Percentiles rank a stretch among this genome's conserved stretches.
Conservation (phyloP, 2,888 invertebrate species). For the Thyatira batis region DNA sequence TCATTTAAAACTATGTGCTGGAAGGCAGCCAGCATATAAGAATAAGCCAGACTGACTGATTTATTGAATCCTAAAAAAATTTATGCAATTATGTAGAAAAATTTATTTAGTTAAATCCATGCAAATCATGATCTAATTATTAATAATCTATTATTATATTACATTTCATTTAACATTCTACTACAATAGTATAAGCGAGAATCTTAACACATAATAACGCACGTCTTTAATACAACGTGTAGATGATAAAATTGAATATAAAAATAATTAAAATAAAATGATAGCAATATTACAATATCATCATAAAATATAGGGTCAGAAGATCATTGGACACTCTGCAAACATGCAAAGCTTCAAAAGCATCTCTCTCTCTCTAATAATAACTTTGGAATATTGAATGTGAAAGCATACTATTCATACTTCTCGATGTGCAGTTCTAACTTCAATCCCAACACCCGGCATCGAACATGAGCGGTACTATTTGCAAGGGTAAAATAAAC, state of each 20-base stretch:
- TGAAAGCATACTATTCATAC: neutral
- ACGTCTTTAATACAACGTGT: neutral
- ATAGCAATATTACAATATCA: constrained; percentile 10
- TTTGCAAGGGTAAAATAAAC: neutral
- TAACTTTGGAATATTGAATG: neutral
- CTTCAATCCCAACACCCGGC: neutral
- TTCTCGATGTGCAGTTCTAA: neutral
- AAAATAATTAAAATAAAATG: constrained; percentile 20
- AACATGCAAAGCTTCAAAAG: too few relatives aligned
- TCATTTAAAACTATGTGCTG: neutral
- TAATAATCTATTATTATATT: constrained; percentile 10
- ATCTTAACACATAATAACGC: neutral
- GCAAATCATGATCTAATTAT: neutral
- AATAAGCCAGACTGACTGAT: too few relatives aligned
- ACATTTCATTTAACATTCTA: neutral
- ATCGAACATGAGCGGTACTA: neutral
- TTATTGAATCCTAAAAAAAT: too few relatives aligned
- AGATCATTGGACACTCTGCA: neutral
- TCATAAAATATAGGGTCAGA: neutral
- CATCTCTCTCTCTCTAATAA: neutral
- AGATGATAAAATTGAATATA: neutral
- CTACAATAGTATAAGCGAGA: neutral
- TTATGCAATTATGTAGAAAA: constrained; percentile 2
- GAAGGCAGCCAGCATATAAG: too few relatives aligned
- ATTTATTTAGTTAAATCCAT: constrained; percentile 12